phyloP scores from a whole-genome alignment of 1,140 invertebrate genomes.

The Panonychus citri region DNA sequence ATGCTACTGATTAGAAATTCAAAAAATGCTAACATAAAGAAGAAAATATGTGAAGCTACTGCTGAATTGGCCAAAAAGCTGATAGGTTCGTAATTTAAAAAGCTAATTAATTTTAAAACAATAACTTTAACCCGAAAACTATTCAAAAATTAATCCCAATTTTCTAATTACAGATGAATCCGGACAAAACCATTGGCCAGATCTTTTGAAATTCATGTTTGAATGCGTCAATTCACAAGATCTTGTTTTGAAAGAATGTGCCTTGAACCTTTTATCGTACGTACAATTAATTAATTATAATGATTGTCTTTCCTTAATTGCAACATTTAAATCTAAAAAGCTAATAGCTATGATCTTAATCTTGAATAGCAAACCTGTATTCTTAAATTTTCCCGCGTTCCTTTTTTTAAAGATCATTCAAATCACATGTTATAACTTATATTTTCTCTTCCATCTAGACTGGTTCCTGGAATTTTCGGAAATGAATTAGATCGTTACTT shows the following conservation, averaged over 20 bases:
- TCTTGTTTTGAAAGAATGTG: conserved; percentile 65
- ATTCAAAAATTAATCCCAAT: neutral
- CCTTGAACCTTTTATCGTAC: conserved; percentile 77
- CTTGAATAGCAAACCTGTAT: too few species aligned
- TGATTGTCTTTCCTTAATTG: too few species aligned
- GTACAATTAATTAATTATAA: conserved; percentile 18
- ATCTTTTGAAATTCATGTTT: conserved; percentile 87
- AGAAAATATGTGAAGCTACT: conserved; percentile 79
- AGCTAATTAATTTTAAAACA: neutral
- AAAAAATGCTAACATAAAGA: conserved; percentile 40
- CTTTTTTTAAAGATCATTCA: neutral
- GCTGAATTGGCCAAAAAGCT: conserved; percentile 83
- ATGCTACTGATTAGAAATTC: conserved; percentile 59
- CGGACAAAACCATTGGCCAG: conserved; percentile 87
- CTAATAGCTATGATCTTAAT: too few species aligned
- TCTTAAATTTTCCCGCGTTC: too few species aligned
- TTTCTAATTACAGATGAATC: conserved; percentile 47
- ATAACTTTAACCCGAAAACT: neutral
- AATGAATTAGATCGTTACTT: conserved; percentile 69
- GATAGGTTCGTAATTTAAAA: conserved; percentile 30
- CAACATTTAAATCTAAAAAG: too few species aligned
- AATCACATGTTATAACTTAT: neutral
- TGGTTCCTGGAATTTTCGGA: conserved; percentile 86
- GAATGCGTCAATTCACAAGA: conserved; percentile 63
- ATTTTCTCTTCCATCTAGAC: conserved; percentile 27